A percentile compares a stretch with the other conserved stretches of the same genome.
These are phyloP conservation scores for Drosophila repleta DNA, from an alignment of 1,140 invertebrate species.

Conservation along the genomic window DNA sequence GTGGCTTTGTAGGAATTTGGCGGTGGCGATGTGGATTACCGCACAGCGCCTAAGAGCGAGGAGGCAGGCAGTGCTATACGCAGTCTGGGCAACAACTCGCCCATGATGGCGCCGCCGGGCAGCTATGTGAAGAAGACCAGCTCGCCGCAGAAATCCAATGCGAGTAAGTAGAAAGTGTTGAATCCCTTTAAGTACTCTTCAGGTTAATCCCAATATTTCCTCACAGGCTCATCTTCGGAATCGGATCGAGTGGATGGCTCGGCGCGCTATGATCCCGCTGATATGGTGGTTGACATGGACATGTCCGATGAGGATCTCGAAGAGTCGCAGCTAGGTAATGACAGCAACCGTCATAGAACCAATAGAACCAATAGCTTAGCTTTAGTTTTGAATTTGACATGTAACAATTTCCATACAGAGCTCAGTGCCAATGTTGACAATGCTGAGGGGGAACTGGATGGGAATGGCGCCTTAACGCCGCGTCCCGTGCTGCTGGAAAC, in stretches of 20 bases:
- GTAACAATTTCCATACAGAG: conserved; percentile 49
- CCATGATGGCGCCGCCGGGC: conserved; percentile 68
- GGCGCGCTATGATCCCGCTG: conserved; percentile 80
- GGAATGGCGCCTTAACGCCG: conserved; percentile 45
- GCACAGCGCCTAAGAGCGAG: conserved; percentile 43
- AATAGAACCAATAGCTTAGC: conserved; percentile 1
- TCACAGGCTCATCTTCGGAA: conserved; percentile 72
- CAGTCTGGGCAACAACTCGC: conserved; percentile 41
- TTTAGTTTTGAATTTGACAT: conserved; percentile 17
- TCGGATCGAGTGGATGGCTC: conserved; percentile 75
- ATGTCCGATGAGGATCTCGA: conserved; percentile 88
- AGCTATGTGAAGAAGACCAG: conserved; percentile 55
- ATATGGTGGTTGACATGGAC: conserved; percentile 90
- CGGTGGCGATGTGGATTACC: conserved; percentile 70
- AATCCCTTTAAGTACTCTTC: neutral
- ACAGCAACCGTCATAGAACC: neutral
- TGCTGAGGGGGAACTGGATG: conserved; percentile 47
- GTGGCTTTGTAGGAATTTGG: conserved; percentile 52
- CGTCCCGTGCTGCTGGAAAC: conserved; percentile 75
- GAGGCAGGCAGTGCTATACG: conserved; percentile 40
- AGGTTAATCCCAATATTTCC: neutral
- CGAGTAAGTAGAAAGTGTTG: conserved; percentile 52
- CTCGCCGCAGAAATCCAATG: conserved; percentile 84
- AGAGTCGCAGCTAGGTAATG: conserved; percentile 72
- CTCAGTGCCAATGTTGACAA: conserved; percentile 39